Percentiles rank a stretch among this genome's conserved stretches.
phyloP scores from a whole-genome alignment of 2,113 vertebrate species.

The Ochotona princeps region DNA sequence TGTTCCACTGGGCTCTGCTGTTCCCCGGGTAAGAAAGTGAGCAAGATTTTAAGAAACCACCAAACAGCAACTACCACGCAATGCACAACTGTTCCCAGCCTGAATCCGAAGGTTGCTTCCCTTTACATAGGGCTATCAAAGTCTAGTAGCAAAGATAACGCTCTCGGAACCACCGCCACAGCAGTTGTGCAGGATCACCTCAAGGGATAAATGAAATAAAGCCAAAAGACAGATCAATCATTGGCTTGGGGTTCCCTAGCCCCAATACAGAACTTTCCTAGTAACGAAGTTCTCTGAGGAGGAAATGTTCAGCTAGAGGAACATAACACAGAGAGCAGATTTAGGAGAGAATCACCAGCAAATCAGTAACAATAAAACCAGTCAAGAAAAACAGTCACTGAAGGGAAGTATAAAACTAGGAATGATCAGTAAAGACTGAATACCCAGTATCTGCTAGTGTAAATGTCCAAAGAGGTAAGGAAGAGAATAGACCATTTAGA shows the following conservation, averaged over 20 bases:
- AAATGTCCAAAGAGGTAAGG: slow-evolving; percentile 15
- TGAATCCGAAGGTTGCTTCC: slow-evolving; percentile 27
- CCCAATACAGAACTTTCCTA: slow-evolving; percentile 70
- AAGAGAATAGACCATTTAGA: slow-evolving; percentile 28
- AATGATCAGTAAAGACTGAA: slow-evolving; percentile 32
- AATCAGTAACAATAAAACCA: slow-evolving; percentile 65
- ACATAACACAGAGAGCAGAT: slow-evolving; percentile 49
- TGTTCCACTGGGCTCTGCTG: background rate
- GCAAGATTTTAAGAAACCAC: background rate
- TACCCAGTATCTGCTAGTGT: slow-evolving; percentile 9
- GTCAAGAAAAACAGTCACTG: slow-evolving; percentile 22
- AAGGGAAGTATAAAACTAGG: slow-evolving; percentile 11
- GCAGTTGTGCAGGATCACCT: background rate
- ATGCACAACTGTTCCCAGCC: background rate
- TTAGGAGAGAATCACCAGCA: slow-evolving; percentile 29
- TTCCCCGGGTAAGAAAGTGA: background rate
- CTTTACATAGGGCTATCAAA: background rate
- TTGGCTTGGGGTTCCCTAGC: slow-evolving; percentile 63
- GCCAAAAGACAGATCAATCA: slow-evolving; percentile 72
- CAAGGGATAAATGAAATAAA: slow-evolving; percentile 70
- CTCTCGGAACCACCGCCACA: background rate
- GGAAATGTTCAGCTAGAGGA: slow-evolving; percentile 77
- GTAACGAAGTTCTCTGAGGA: slow-evolving; percentile 79
- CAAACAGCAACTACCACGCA: background rate
- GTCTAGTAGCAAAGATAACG: slow-evolving; percentile 57